Evolutionary conservation across 2,113 vertebrate species (phyloP).

Genomic region (Vulpes lagopus): DNA sequence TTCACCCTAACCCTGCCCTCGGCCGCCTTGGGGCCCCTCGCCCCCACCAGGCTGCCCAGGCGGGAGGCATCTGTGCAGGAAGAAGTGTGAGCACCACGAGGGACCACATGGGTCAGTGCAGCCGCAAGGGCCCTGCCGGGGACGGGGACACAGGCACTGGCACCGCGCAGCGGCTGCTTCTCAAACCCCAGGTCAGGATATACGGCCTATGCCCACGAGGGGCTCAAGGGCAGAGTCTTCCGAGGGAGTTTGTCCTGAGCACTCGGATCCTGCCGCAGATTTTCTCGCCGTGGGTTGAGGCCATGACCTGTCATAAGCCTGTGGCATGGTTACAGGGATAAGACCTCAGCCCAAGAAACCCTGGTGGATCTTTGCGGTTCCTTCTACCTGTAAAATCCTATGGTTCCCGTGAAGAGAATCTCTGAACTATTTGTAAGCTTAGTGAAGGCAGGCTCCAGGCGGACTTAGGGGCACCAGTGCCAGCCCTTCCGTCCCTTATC

Average conservation of each 20-base stretch:
- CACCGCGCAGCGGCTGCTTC: background rate
- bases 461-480: background rate
- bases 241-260: background rate
- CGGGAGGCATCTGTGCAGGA: background rate
- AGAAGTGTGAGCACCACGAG: background rate
- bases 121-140: background rate
- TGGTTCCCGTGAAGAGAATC: constrained; percentile 6
- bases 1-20: background rate
- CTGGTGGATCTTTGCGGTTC: background rate
- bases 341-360: constrained; percentile 3
- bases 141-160: too few relatives aligned
- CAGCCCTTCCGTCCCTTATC: background rate
- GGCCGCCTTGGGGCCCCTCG: background rate
- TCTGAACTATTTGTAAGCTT: constrained; percentile 13
- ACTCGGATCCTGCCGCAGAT: background rate
- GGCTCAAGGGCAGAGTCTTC: background rate
- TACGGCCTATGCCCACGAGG: background rate
- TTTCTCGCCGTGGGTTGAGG: background rate
- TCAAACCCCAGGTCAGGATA: constrained; percentile 9
- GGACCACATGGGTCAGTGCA: background rate
- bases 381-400: background rate
- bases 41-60: background rate
- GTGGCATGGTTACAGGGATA: background rate
- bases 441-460: background rate
- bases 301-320: background rate